A percentile compares a stretch with the other conserved stretches of the same genome.
Conservation (phyloP, 2,113 vertebrate species). For the Prunella himalayana region DNA sequence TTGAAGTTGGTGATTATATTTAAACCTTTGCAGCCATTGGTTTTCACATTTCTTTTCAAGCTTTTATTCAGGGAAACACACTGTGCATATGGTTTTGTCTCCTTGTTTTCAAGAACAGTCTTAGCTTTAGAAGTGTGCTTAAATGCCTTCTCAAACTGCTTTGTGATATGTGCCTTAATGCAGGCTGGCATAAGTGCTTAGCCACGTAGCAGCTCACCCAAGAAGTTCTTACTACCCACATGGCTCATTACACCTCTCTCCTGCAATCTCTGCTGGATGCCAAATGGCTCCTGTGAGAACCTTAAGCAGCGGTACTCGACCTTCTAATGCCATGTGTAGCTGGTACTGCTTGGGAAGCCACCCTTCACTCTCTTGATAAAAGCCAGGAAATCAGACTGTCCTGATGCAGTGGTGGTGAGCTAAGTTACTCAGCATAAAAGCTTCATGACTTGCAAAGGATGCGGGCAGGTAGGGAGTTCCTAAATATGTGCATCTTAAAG, state of each 20-base stretch:
- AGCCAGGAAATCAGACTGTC: background rate
- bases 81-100: background rate
- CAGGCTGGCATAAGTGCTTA: background rate
- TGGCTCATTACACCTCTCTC: slow-evolving; percentile 36
- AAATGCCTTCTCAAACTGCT: slow-evolving; percentile 23
- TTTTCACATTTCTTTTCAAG: background rate
- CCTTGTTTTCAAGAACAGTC: slow-evolving; percentile 1
- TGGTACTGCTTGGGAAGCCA: background rate
- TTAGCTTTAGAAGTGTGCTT: background rate
- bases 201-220: slow-evolving; percentile 7
- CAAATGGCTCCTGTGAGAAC: slow-evolving; percentile 16
- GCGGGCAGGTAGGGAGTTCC: background rate
- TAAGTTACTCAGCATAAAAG: background rate
- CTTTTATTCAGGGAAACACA: slow-evolving; percentile 22
- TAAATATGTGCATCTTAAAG: background rate
- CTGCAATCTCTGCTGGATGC: background rate
- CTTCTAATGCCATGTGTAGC: background rate
- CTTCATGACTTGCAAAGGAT: background rate
- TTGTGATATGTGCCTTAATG: background rate
- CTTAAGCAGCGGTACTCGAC: background rate
- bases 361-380: background rate
- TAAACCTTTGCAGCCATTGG: background rate
- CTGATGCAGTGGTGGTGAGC: background rate
- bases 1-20: background rate
- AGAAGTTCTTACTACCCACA: slow-evolving; percentile 7